A percentile compares a stretch with the other conserved stretches of the same genome.
Conservation (phyloP, 2,888 invertebrate genomes). For the Chymomyza procnemis region DNA sequence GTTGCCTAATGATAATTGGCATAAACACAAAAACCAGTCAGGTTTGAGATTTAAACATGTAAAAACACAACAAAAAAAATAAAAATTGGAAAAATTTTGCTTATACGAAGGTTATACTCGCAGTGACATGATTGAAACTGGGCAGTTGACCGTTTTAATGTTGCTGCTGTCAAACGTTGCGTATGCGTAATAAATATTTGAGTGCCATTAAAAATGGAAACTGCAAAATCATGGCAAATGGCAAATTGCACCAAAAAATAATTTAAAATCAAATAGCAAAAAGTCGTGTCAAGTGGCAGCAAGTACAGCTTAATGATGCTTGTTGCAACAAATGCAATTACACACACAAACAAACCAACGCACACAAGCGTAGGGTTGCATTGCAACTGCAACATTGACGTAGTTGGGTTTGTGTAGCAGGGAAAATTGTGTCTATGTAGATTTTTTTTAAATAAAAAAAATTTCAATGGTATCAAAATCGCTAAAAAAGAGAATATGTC, state of each 20-base stretch:
- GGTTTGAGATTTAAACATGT: slow-evolving; percentile 51
- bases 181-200: slow-evolving; percentile 68
- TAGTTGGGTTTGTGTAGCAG: neutral
- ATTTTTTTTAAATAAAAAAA: too few species aligned
- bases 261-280: slow-evolving; percentile 1
- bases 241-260: slow-evolving; percentile 1
- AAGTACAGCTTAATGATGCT: slow-evolving; percentile 34
- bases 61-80: slow-evolving; percentile 8
- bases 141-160: neutral
- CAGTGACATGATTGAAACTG: neutral
- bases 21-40: neutral
- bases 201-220: slow-evolving; percentile 36
- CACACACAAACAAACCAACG: slow-evolving; percentile 26
- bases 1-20: slow-evolving; percentile 3
- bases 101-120: neutral
- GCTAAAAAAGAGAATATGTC: too few species aligned
- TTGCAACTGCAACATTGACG: neutral
- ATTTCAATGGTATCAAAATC: too few species aligned
- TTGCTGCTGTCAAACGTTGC: slow-evolving; percentile 48
- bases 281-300: slow-evolving; percentile 49
- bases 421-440: too few species aligned
- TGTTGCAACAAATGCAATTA: slow-evolving; percentile 46
- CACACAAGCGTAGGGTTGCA: neutral
- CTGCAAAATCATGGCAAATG: slow-evolving; percentile 7
- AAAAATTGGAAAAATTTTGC: too few species aligned